Percentiles rank a stretch among this genome's conserved stretches.
Evolutionary conservation across 1,140 invertebrate genomes (phyloP).

Genomic region (Procambarus virginalis): DNA sequence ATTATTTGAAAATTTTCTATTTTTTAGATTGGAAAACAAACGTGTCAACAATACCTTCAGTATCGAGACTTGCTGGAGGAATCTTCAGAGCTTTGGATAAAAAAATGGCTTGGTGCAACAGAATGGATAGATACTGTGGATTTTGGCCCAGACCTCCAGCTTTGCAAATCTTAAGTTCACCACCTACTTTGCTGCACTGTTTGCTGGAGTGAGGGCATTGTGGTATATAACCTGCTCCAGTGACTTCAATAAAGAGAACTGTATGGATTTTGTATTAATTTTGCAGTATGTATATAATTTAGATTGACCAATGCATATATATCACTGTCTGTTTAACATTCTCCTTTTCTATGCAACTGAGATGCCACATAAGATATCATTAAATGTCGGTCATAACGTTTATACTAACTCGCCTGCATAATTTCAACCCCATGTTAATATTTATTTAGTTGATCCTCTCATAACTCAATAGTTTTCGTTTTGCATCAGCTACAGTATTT

Average conservation of each 20-base stretch:
- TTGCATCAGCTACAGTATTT: no score
- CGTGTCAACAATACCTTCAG: conserved; percentile 32
- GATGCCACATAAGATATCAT: no score
- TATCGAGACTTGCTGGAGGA: neutral
- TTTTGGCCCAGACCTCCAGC: conserved; percentile 17
- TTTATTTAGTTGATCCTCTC: no score
- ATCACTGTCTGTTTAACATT: neutral
- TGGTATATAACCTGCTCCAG: conserved; percentile 44
- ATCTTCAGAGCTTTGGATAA: conserved; percentile 9
- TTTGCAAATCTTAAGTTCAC: neutral
- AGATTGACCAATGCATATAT: neutral
- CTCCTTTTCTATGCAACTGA: no score
- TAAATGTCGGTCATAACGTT: no score
- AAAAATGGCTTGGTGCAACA: conserved; percentile 12
- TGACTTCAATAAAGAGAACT: conserved; percentile 44
- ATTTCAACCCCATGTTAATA: no score
- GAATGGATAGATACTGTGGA: conserved; percentile 33
- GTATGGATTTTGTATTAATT: conserved; percentile 46
- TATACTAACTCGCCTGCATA: no score
- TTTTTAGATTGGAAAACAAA: conserved; percentile 17
- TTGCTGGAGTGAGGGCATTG: conserved; percentile 33
- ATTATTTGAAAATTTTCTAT: neutral
- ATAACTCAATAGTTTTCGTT: no score
- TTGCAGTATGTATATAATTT: conserved; percentile 35
- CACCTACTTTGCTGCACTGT: conserved; percentile 20